Base-by-base conservation (phyloP, 2,797 vertebrate genomes). In the Smutsia gigantea region DNA sequence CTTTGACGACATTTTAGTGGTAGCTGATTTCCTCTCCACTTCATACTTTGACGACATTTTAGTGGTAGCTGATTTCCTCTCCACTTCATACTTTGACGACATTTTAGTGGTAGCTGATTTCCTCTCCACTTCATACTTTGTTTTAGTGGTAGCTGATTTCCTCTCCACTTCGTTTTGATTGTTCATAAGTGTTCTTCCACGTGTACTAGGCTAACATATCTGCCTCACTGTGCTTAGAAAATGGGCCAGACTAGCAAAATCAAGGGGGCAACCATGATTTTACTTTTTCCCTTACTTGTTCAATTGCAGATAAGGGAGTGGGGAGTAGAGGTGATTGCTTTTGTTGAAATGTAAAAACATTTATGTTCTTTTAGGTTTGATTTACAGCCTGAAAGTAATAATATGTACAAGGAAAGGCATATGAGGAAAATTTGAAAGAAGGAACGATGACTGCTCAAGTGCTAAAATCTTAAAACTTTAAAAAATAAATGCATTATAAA, bases 181-280 rank as follows among this genome's bases (percentile, higher is more conserved):
- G 23, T 66, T 66, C 74, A 63, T 82, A 53, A 87, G 27, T 64
- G 51, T 55, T 71, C 18, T 63, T 79, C 51, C 69, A 39, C 7
- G 23, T n/a, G 86, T 77, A 69, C 2, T 46, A 78, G 99, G 98
- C 98, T 99, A 79, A 96, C 99, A 95, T 98, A 98, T 82, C 97
- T 99, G 87, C 99, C 99, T 59, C 98, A 98, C 84, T 99, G 99
- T 98, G 99, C 98, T 46, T 97, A 99, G 95, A 51, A 99, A 96
- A 99, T 99, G 99, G 99, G 98, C 81, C 97, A 99, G 98, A 99
- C 98, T 19, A 99, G 99, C 77, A 99, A 99, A 14, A 98, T 99
- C 97, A 99, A 99, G 3, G 98, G 99, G 68, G 97, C 98, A 31
- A 97, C 98, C 89, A 98, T 99, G 98, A 98, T n/a, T 99, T 99